Conservation (phyloP, 2,113 vertebrate genomes). For the Cyanoramphus novaezelandiae region DNA sequence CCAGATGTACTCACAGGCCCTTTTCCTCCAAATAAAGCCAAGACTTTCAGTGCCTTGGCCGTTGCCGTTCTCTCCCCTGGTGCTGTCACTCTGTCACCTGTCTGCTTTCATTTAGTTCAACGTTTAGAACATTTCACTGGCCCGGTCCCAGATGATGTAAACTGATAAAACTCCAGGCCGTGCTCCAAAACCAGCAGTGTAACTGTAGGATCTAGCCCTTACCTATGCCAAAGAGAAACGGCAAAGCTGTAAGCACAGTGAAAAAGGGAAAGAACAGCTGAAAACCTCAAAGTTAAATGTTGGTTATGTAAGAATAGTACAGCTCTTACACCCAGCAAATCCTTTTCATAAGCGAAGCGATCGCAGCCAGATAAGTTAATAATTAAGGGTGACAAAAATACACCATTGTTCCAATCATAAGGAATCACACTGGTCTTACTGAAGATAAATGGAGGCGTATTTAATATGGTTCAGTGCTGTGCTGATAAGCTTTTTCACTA, state of each 20-base stretch:
- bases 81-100: conserved; percentile 20
- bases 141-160: not conserved
- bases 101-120: conserved; percentile 40
- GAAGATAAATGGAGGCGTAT: conserved; percentile 11
- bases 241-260: not conserved
- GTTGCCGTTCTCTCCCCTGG: not conserved
- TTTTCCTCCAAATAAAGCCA: conserved; percentile 37
- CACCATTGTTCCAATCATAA: conserved; percentile 37
- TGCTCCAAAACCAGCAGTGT: conserved; percentile 30
- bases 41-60: not conserved
- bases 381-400: conserved; percentile 56
- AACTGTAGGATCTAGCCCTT: not conserved
- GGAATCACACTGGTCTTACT: not conserved
- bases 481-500: not conserved
- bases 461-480: not conserved
- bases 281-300: not conserved
- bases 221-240: not conserved
- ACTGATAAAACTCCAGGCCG: not conserved
- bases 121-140: not conserved
- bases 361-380: not conserved
- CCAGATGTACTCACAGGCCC: not conserved
- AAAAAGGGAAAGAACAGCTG: not conserved
- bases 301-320: not conserved
- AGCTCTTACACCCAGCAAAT: not conserved
- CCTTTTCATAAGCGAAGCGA: not conserved